A percentile compares a stretch with the other conserved stretches of the same genome.
These are phyloP conservation scores for Rhingia campestris DNA, from an alignment of 2,888 invertebrate genomes.

Conservation along the genomic window DNA sequence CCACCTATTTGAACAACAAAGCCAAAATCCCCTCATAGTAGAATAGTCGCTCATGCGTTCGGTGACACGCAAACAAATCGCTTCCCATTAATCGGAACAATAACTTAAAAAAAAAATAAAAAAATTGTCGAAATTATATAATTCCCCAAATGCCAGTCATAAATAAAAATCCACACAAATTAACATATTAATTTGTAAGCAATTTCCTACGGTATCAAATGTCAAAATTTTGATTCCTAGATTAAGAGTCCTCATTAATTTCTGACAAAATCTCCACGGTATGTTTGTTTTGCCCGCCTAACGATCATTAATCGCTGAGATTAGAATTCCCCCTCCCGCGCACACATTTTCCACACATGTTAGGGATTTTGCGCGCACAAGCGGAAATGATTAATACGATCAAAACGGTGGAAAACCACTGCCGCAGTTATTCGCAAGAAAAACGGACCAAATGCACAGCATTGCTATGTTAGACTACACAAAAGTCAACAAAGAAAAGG, in stretches of 20 bases:
- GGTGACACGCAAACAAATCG: slow-evolving; percentile 65
- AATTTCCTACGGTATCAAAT: slow-evolving; percentile 65
- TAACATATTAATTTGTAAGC: slow-evolving; percentile 71
- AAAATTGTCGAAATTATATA: slow-evolving; percentile 66
- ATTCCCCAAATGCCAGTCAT: slow-evolving; percentile 44
- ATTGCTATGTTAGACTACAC: slow-evolving; percentile 40
- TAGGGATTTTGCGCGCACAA: slow-evolving; percentile 39
- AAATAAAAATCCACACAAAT: slow-evolving; percentile 48
- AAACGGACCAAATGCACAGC: slow-evolving; percentile 13
- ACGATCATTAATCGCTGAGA: slow-evolving; percentile 48
- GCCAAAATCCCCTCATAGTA: slow-evolving; percentile 21
- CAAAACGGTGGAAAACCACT: slow-evolving; percentile 27
- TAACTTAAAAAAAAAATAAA: slow-evolving; percentile 33
- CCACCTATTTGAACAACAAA: slow-evolving; percentile 2
- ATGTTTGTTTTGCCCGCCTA: slow-evolving; percentile 50
- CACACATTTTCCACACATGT: slow-evolving; percentile 60
- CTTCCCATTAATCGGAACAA: slow-evolving; percentile 55
- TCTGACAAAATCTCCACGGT: slow-evolving; percentile 31
- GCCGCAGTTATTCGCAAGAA: slow-evolving; percentile 38
- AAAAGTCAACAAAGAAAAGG: slow-evolving; percentile 71
- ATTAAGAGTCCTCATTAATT: slow-evolving; percentile 57
- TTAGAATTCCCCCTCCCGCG: slow-evolving; percentile 34
- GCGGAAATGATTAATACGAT: slow-evolving; percentile 42
- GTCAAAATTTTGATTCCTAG: slow-evolving; percentile 58
- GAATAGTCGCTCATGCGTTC: slow-evolving; percentile 56